phyloP scores from a whole-genome alignment of 2,888 invertebrate species.

The Cerceris rybyensis region DNA sequence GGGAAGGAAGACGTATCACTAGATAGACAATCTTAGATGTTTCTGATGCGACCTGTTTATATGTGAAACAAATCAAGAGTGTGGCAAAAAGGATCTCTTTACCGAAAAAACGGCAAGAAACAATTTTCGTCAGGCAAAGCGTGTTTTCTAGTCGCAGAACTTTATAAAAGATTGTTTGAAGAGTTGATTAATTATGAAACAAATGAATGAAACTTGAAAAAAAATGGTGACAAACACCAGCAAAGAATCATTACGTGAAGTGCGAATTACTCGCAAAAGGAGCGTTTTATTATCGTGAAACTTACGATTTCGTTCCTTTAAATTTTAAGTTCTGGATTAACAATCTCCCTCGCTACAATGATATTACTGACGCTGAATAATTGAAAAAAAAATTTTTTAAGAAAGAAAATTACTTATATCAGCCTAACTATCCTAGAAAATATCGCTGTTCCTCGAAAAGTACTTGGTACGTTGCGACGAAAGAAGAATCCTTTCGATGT shows the following conservation, averaged over 20 bases:
- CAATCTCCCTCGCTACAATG: too few species aligned
- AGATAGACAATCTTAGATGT: conserved; percentile 71
- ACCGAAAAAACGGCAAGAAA: conserved; percentile 9
- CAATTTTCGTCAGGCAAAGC: neutral
- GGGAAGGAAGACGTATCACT: conserved; percentile 62
- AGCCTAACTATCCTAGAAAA: conserved; percentile 15
- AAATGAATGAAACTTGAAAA: too few species aligned
- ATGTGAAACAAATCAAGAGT: conserved; percentile 53
- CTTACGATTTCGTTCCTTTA: too few species aligned
- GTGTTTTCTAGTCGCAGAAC: too few species aligned
- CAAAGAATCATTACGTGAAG: too few species aligned
- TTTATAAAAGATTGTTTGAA: neutral
- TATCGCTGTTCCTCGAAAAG: conserved; percentile 29
- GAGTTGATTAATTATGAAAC: neutral
- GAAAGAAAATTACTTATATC: neutral
- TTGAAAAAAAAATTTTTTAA: neutral
- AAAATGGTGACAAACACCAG: too few species aligned
- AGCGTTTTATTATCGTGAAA: too few species aligned
- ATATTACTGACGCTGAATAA: too few species aligned
- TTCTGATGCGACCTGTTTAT: conserved; percentile 57
- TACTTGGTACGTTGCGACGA: neutral
- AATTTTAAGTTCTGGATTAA: too few species aligned
- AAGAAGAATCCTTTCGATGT: conserved; percentile 9
- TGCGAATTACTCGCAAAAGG: too few species aligned
- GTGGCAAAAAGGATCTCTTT: conserved; percentile 27